Evolutionary conservation across 2,797 vertebrate species (phyloP).

Genomic region (Enteromius unitaeniatus): DNA sequence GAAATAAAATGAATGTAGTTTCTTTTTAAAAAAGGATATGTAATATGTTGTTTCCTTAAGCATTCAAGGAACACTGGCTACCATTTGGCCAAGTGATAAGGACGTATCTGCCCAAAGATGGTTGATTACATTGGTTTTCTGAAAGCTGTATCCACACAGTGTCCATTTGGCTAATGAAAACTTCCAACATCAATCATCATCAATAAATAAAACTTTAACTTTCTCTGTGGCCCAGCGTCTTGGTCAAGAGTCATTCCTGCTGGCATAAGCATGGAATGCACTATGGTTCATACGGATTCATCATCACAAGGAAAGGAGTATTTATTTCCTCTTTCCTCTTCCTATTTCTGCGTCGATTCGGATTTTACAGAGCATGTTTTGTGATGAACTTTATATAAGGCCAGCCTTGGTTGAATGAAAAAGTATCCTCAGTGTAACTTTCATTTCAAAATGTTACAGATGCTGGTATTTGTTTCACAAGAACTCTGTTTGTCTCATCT

Average conservation of each 20-base stretch:
- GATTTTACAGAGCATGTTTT: constrained; percentile 39
- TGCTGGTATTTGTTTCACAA: constrained; percentile 62
- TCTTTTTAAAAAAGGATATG: not conserved
- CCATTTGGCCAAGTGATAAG: not conserved
- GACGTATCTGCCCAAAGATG: constrained; percentile 10
- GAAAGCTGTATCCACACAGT: constrained; percentile 36
- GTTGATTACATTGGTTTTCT: constrained; percentile 17
- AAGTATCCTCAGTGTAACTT: constrained; percentile 38
- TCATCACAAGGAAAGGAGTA: not conserved
- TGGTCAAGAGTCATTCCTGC: not conserved
- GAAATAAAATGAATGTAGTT: not conserved
- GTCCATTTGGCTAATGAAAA: constrained; percentile 12
- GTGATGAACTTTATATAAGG: constrained; percentile 58
- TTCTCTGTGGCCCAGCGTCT: constrained; percentile 6
- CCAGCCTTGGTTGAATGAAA: constrained; percentile 60
- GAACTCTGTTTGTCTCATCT: constrained; percentile 16
- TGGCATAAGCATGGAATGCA: constrained; percentile 26
- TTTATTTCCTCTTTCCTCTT: constrained; percentile 8
- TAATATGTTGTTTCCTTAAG: constrained; percentile 17
- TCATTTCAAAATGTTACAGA: constrained; percentile 72
- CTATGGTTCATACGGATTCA: constrained; percentile 21
- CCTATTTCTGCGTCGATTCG: not conserved
- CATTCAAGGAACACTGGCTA: not conserved
- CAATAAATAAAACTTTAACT: constrained; percentile 34
- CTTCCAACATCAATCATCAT: constrained; percentile 15